Evolutionary conservation across 2,888 invertebrate species (phyloP), one percentile per base, ranked within the genome.

Genomic region (Andrena bicolor): DNA sequence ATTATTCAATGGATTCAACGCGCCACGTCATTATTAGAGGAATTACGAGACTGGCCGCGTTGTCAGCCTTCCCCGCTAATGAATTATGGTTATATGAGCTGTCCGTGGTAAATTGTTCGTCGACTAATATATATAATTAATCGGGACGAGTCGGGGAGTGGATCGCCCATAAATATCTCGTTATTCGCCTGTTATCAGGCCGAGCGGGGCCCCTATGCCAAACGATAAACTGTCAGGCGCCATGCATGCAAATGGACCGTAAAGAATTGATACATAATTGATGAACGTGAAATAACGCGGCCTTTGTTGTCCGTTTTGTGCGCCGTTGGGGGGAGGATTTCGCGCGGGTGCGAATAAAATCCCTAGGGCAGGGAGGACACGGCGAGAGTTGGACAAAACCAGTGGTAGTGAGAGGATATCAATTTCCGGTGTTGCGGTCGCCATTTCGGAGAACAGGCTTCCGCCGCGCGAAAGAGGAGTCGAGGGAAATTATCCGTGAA

Each of bases 41-140:
- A 78, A 66, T 64, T 28, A 64, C 30, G 49, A 13, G 41, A 35
- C 20, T 49, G 35, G 10, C 41, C n/a, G 30, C 48, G 56, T 66
- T 61, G 35, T 26, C 51, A 7, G n/a, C 3, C 16, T 20, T 28
- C n/a, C 23, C 4, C 56, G 23, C 10, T 53, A 35, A 76, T 69
- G 41, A 70, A 73, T 81, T 65, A 69, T 35, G 28, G n/a, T 56
- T 49, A 8, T 71, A 35, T 2, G 20, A 53, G 23, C 32, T 60
- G 73, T 30, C 66, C 23, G 53, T 61, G 10, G 41, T 76, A 63
- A 80, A 76, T 30, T 28, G 16, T 48, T 20, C 49, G 28, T 3
- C 20, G 20, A 35, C 66, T 68, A 80, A 69, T 71, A 72, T 72
- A 71, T 72, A 79, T 72, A 76, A 78, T 80, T 86, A 80, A 76